A percentile compares a stretch with the other conserved stretches of the same genome.
Evolutionary conservation across 2,888 invertebrate genomes (phyloP).

Genomic region (Drosophila borealis): DNA sequence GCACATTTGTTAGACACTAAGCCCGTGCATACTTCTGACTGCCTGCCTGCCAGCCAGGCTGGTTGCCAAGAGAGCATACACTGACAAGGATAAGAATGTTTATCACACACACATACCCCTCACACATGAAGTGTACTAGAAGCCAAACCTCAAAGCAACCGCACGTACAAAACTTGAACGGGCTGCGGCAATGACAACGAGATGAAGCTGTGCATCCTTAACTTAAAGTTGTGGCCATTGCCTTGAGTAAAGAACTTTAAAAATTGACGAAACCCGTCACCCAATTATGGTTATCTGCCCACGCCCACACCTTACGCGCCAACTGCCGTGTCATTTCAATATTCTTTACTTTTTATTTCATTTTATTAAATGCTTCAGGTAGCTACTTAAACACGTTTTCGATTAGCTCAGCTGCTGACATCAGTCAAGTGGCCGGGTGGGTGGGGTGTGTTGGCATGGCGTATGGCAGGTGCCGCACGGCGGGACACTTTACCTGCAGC

Average conservation of each 20-base stretch:
- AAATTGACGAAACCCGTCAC: conserved; percentile 32
- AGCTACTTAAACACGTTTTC: conserved; percentile 83
- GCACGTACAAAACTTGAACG: conserved; percentile 77
- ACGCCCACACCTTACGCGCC: conserved; percentile 1
- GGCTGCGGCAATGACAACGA: conserved; percentile 62
- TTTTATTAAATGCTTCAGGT: conserved; percentile 75
- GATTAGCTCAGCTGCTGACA: conserved; percentile 73
- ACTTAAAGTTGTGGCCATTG: conserved; percentile 63
- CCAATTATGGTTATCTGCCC: conserved; percentile 45
- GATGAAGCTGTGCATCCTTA: conserved; percentile 47
- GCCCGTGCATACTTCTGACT: conserved; percentile 68
- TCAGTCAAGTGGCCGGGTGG: conserved; percentile 42
- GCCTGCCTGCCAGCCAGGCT: conserved; percentile 32
- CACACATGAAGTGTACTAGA: conserved; percentile 26
- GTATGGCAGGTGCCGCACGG: conserved; percentile 5
- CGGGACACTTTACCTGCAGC: conserved; percentile 36
- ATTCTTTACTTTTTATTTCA: conserved; percentile 36
- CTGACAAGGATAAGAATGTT: conserved; percentile 78
- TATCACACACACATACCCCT: conserved; percentile 59
- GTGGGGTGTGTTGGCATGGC: neutral
- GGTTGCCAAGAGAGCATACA: conserved; percentile 24
- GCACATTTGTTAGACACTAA: conserved; percentile 78
- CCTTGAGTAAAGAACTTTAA: conserved; percentile 45
- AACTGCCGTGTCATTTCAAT: conserved; percentile 7
- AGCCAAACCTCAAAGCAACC: conserved; percentile 76